Evolutionary conservation across 2,888 invertebrate species (phyloP).

Genomic region (Ditula angustiorana): DNA sequence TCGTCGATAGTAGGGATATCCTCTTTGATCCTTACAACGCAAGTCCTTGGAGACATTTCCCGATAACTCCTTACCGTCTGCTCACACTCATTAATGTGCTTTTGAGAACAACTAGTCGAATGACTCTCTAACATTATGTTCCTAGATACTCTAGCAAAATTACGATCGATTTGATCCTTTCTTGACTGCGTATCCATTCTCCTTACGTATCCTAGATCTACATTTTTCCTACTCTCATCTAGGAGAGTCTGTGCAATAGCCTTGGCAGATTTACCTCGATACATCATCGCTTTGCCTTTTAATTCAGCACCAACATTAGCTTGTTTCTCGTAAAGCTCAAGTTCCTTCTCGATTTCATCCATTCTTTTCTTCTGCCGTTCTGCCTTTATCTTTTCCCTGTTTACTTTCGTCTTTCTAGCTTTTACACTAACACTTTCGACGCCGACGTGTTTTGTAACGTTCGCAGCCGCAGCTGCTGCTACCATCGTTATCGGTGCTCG

Average conservation of each 20-base stretch:
- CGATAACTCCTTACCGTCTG: conserved; percentile 64
- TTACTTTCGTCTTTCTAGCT: conserved; percentile 78
- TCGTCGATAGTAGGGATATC: conserved; percentile 80
- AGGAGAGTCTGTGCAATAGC: conserved; percentile 89
- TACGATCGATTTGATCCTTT: conserved; percentile 56
- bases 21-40: conserved; percentile 67
- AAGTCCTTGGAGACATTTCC: conserved; percentile 66
- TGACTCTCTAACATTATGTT: conserved; percentile 57
- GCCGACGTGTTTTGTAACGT: conserved; percentile 87
- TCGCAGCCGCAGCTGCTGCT: conserved; percentile 87
- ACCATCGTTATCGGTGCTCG: conserved; percentile 87
- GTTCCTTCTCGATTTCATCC: conserved; percentile 72
- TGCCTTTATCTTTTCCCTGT: conserved; percentile 66
- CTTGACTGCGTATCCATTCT: conserved; percentile 60
- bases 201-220: conserved; percentile 70
- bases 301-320: conserved; percentile 80
- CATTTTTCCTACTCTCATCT: conserved; percentile 85
- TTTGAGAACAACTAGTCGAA: conserved; percentile 54
- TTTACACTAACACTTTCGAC: conserved; percentile 79
- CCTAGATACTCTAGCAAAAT: conserved; percentile 55
- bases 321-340: conserved; percentile 72
- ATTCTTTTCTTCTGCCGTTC: conserved; percentile 79
- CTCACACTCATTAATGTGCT: conserved; percentile 16
- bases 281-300: conserved; percentile 83
- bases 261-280: conserved; percentile 91